Conservation (phyloP, 2,888 invertebrate species). For the Philaethria dido region DNA sequence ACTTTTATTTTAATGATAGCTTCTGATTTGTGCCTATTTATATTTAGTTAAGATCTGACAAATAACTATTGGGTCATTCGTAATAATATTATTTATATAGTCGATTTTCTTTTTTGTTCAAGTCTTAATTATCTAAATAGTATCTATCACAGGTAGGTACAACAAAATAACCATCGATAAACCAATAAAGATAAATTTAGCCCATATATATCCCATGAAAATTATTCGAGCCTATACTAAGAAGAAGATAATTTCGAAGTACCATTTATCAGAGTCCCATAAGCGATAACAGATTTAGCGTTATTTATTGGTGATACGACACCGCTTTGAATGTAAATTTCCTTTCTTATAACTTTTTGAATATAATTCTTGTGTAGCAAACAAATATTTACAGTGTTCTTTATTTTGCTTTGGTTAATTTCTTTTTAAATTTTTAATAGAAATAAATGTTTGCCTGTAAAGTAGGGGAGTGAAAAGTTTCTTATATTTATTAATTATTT, state of each 20-base stretch:
- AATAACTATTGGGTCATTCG: no score
- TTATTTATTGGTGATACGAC: conserved; percentile 30
- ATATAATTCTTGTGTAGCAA: conserved; percentile 8
- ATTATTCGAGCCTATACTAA: conserved; percentile 2
- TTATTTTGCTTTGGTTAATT: not conserved
- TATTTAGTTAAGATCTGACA: no score
- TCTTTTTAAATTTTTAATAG: not conserved
- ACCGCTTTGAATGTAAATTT: conserved; percentile 32
- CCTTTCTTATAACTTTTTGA: conserved; percentile 8
- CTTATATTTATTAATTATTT: no score
- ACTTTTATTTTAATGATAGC: no score
- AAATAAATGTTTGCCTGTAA: not conserved
- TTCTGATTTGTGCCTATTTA: no score
- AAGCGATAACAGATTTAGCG: conserved; percentile 31
- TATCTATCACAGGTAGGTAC: no score
- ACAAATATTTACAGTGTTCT: conserved; percentile 6
- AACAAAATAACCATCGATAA: not conserved
- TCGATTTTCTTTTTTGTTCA: no score
- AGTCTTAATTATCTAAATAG: no score
- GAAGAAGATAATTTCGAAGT: conserved; percentile 25
- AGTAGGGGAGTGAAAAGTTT: no score
- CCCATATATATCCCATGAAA: conserved; percentile 2
- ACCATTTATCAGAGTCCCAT: conserved; percentile 24
- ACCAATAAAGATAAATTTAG: not conserved
- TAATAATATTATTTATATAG: no score